Base-by-base conservation (phyloP, 2,888 invertebrate species). In the Mayetiola destructor region DNA sequence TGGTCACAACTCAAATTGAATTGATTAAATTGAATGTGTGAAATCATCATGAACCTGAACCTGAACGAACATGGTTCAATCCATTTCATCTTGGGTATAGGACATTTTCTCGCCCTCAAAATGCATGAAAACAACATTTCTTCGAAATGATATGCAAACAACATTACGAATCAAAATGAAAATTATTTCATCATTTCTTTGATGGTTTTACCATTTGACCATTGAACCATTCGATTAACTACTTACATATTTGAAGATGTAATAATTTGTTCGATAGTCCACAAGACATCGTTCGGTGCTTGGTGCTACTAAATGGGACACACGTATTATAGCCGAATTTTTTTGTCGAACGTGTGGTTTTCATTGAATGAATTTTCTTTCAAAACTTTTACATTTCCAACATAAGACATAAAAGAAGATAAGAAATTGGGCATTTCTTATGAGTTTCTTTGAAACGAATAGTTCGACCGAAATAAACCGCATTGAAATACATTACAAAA, bases 151-250 rank as follows among this genome's bases (percentile, higher is more conserved):
- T 27, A 48, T 48, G 48, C 48, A 48, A 48, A 48, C 48, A 48
- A 27, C n/a, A n/a, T 27, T 5, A n/a, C 9, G n/a, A 23, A n/a
- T 27, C 18, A 14, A n/a, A 48, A 48, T 27, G 27, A 48, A 27
- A 27, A 48, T 48, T 27, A 48, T n/a, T 48, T n/a, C n/a, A n/a
- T n/a, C 48, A 48, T 48, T 48, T 48, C 48, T 48, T 48, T 48
- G 48, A 48, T 48, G 48, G 48, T 48, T 48, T 23, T n/a, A 48
- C 23, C 48, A 48, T 27, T 48, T 48, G 48, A 48, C 48, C 48
- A 48, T 48, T 48, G 48, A 48, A 48, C 48, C 48, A 27, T 40
- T 48, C 48, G 48, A n/a, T 48, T n/a, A n/a, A n/a, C n/a, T n/a
- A n/a, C n/a, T n/a, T n/a, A n/a, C n/a, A n/a, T n/a, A n/a, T n/a